These are phyloP conservation scores for Parasteatoda tepidariorum DNA, from an alignment of 1,140 invertebrate species.

Conservation along the genomic window DNA sequence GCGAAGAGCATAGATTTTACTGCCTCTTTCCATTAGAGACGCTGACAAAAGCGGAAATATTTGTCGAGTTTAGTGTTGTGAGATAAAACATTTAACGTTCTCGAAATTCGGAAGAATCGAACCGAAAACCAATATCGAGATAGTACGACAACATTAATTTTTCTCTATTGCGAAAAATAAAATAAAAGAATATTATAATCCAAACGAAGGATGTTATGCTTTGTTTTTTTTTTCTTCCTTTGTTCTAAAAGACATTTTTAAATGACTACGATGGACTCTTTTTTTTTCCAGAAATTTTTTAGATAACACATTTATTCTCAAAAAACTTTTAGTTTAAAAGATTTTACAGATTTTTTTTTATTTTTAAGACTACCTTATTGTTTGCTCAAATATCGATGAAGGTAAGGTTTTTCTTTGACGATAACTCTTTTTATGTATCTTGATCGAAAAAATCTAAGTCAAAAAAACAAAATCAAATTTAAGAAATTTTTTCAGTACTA, in stretches of 20 bases:
- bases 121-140: conserved; percentile 50
- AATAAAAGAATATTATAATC: neutral
- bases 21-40: neutral
- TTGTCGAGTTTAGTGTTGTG: conserved; percentile 17
- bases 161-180: neutral
- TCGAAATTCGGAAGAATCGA: conserved; percentile 34
- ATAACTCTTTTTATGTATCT: too few relatives aligned
- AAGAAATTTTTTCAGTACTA: too few relatives aligned
- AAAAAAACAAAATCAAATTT: too few relatives aligned
- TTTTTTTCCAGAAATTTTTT: neutral
- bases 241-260: neutral
- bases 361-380: too few relatives aligned
- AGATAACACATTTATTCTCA: neutral
- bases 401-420: too few relatives aligned
- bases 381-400: too few relatives aligned
- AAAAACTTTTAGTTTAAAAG: conserved; percentile 19
- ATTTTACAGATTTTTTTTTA: conserved; percentile 8
- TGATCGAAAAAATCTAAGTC: too few relatives aligned
- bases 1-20: neutral
- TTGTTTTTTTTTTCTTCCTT: neutral
- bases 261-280: neutral
- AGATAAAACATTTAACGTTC: conserved; percentile 49
- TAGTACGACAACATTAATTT: neutral
- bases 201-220: neutral
- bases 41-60: conserved; percentile 2